Base-by-base conservation (phyloP, 2,113 vertebrate genomes). In the Miniopterus natalensis region DNA sequence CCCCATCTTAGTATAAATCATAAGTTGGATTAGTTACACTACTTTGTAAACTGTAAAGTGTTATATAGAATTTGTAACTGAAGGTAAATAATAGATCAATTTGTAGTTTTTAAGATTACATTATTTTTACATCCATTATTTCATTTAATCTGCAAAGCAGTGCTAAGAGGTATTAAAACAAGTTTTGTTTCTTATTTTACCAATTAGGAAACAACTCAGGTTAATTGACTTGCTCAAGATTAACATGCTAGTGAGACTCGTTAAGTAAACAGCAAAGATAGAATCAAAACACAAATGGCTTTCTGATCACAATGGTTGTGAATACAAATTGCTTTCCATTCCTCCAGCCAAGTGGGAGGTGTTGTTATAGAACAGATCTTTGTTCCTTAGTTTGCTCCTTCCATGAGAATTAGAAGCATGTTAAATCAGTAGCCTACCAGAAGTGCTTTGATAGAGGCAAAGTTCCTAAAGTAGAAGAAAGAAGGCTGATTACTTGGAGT, bases 111-210 rank as follows among this genome's bases (percentile, higher is more conserved):
- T 78, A 88, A 84, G 88, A 51, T 53, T 73, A 63, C 27, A n/a
- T 1, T 53, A n/a, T 77, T 84, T 94, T 94, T 8, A 31, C 36
- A 9, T 95, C 74, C 36, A 63, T 92, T 83, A 74, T 89, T 90
- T 78, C 15, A 85, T 87, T 95, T 92, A 87, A 66, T 87, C 57
- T 86, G 25, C 51, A 68, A 20, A 87, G 23, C 45, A 84, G 21
- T 88, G 40, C n/a, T 88, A 84, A 90, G 42, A 96, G 8, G 6
- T 92, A 61, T 55, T 75, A 51, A 11, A 93, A 51, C 11, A 92
- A 61, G 13, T 94, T 96, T 94, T 88, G 61, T 81, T 88, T 85
- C 66, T 88, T 47, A 74, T 88, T 84, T 95, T 86, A 45, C 71
- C 20, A 70, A 51, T 92, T 87, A 94, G 71, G 40, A 92, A 88